Evolutionary conservation across 2,113 vertebrate genomes (phyloP).

Genomic region (Naja naja): DNA sequence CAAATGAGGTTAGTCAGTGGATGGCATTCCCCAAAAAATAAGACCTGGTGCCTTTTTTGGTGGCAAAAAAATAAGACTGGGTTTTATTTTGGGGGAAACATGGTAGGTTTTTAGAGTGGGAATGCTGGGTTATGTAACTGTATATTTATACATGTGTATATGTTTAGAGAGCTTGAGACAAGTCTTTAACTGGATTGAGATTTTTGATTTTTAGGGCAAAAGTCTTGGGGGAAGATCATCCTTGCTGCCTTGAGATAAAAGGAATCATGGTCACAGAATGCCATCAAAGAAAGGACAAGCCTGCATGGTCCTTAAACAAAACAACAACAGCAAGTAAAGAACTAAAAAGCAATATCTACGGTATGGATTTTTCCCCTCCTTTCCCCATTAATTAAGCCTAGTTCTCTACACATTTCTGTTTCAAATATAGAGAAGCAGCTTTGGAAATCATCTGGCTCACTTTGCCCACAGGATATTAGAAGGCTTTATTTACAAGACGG

Average conservation of each 20-base stretch:
- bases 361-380: not conserved
- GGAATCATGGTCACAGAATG: not conserved
- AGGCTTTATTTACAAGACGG: not conserved
- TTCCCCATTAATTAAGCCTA: conserved; percentile 14
- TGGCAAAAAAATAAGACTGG: too few relatives aligned
- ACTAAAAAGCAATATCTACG: conserved; percentile 7
- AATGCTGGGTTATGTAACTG: not conserved
- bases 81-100: too few relatives aligned
- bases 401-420: not conserved
- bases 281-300: not conserved
- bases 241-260: not conserved
- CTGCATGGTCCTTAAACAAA: not conserved
- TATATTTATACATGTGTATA: not conserved
- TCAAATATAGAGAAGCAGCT: not conserved
- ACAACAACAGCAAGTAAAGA: not conserved
- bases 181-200: not conserved
- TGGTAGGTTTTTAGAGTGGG: not conserved
- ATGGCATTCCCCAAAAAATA: too few relatives aligned
- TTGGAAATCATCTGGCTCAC: not conserved
- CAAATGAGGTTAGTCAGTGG: too few relatives aligned
- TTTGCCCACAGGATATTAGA: not conserved
- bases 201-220: not conserved
- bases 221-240: not conserved
- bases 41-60: too few relatives aligned
- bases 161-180: not conserved